Conservation (phyloP, 2,888 invertebrate species). For the Lacanobia oleracea region DNA sequence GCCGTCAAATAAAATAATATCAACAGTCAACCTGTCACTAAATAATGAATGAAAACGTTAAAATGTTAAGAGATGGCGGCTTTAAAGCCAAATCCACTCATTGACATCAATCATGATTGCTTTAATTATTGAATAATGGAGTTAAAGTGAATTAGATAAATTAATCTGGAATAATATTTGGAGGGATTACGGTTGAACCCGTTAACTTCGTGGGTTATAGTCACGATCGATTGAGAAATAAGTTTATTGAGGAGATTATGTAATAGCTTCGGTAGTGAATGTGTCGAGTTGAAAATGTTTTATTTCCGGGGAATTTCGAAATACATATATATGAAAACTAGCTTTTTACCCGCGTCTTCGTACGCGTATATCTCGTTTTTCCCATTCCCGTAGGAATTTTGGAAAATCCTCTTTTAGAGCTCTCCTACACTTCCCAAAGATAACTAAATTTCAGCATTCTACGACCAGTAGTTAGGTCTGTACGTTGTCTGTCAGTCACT, state of each 20-base stretch:
- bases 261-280: neutral
- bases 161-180: slow-evolving; percentile 66
- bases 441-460: too few species aligned
- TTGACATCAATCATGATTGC: slow-evolving; percentile 54
- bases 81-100: slow-evolving; percentile 35
- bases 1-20: too few species aligned
- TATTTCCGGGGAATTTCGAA: neutral
- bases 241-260: slow-evolving; percentile 6
- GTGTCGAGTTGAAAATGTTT: neutral
- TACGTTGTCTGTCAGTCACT: too few species aligned
- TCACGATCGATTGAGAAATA: slow-evolving; percentile 58
- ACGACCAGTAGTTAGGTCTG: too few species aligned
- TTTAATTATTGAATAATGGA: slow-evolving; percentile 61
- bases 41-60: slow-evolving; percentile 41
- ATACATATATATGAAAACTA: neutral
- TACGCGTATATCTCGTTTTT: too few species aligned
- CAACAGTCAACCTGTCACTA: slow-evolving; percentile 15
- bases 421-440: too few species aligned
- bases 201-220: slow-evolving; percentile 51
- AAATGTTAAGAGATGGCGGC: slow-evolving; percentile 32
- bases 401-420: too few species aligned
- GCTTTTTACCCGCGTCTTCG: too few species aligned
- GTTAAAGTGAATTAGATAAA: slow-evolving; percentile 68
- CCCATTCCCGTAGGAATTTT: too few species aligned
- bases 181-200: slow-evolving; percentile 45